Conservation (phyloP, 2,113 vertebrate species). For the Crotophaga sulcirostris region DNA sequence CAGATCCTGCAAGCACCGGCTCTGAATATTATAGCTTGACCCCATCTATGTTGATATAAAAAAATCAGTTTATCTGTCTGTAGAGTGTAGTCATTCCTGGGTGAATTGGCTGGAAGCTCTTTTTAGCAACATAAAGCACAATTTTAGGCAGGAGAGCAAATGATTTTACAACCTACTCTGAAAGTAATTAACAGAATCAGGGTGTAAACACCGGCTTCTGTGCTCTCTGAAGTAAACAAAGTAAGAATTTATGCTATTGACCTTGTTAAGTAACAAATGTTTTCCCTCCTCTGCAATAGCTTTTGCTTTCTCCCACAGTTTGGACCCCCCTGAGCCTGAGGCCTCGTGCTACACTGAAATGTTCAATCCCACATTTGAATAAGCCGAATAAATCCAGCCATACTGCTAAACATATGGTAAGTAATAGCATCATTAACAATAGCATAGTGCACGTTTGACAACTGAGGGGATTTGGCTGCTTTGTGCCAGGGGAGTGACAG, state of each 20-base stretch:
- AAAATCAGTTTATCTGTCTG: background rate
- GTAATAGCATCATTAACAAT: constrained; percentile 68
- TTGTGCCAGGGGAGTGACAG: constrained; percentile 25
- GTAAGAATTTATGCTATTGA: constrained; percentile 54
- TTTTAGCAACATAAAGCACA: constrained; percentile 3
- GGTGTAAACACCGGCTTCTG: background rate
- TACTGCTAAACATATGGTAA: constrained; percentile 64
- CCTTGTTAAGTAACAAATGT: constrained; percentile 46
- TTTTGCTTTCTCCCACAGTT: constrained; percentile 27
- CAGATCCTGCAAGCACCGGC: background rate
- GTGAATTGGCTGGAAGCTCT: background rate
- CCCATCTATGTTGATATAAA: background rate
- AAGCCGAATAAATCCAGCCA: constrained; percentile 52
- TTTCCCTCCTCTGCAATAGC: constrained; percentile 27
- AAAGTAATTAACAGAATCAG: constrained; percentile 48
- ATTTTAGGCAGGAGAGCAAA: background rate
- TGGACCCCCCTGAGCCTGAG: background rate
- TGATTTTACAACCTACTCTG: background rate
- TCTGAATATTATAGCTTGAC: background rate
- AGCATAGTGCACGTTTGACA: constrained; percentile 50
- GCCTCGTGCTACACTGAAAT: background rate
- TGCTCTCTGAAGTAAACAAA: constrained; percentile 34
- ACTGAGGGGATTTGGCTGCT: constrained; percentile 52
- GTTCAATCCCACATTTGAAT: constrained; percentile 23
- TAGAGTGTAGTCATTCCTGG: background rate